A percentile compares a stretch with the other conserved stretches of the same genome.
Evolutionary conservation across 1,140 invertebrate species (phyloP).

Genomic region (Eufriesea mexicana): DNA sequence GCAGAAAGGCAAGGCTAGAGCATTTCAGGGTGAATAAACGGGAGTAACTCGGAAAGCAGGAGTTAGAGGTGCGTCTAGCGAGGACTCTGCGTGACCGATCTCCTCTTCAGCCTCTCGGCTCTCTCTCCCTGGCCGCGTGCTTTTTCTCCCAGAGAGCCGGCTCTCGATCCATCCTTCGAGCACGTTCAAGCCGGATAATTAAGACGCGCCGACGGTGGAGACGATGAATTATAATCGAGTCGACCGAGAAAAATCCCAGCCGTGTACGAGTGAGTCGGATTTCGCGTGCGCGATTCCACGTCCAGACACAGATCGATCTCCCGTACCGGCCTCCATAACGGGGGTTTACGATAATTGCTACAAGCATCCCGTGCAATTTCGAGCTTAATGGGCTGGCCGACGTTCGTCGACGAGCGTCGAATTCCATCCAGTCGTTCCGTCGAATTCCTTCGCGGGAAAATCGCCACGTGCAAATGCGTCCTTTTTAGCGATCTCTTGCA

Average conservation of each 20-base stretch:
- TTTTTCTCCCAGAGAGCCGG: conserved; percentile 35
- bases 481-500: background rate
- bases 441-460: conserved; percentile 1
- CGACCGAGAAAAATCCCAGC: conserved; percentile 49
- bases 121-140: background rate
- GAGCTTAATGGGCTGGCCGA: conserved; percentile 57
- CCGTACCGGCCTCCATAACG: conserved; percentile 53
- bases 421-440: conserved; percentile 1
- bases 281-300: conserved; percentile 32
- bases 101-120: too few species aligned
- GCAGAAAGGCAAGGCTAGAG: too few species aligned
- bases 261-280: conserved; percentile 40
- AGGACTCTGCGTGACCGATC: conserved; percentile 21
- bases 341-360: conserved; percentile 70
- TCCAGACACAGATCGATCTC: conserved; percentile 57
- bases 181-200: conserved; percentile 56
- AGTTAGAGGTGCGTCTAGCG: too few species aligned
- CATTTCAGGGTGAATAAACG: too few species aligned
- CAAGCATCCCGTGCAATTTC: conserved; percentile 67
- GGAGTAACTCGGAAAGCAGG: too few species aligned
- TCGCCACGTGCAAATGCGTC: background rate
- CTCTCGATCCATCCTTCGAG: conserved; percentile 43
- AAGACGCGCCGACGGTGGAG: conserved; percentile 55
- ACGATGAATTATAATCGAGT: conserved; percentile 63
- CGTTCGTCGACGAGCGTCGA: background rate